A percentile compares a stretch with the other conserved stretches of the same genome.
phyloP scores from a whole-genome alignment of 2,113 vertebrate species.

The Caranx ignobilis region DNA sequence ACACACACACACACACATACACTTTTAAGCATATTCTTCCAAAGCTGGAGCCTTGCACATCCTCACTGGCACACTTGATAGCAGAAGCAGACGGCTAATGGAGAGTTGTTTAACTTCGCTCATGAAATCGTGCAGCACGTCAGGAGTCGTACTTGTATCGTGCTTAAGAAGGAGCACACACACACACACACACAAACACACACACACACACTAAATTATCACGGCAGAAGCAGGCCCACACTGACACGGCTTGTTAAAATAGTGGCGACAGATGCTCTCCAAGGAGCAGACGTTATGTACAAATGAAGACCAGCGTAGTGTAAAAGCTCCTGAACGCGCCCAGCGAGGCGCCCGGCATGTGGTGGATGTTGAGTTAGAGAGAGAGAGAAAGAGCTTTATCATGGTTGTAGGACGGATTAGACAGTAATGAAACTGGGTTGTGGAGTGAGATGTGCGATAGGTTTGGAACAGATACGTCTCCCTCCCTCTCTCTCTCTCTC shows the following conservation, averaged over 20 bases:
- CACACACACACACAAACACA: background rate
- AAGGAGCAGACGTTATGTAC: conserved; percentile 40
- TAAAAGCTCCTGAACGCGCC: conserved; percentile 46
- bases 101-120: conserved; percentile 45
- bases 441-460: conserved; percentile 40
- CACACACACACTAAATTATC: conserved; percentile 35
- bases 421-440: conserved; percentile 51
- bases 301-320: conserved; percentile 50
- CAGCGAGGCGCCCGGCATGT: conserved; percentile 2
- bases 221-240: conserved; percentile 49
- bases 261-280: conserved; percentile 52
- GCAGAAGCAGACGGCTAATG: conserved; percentile 30
- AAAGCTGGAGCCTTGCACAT: conserved; percentile 25
- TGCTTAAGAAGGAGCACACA: conserved; percentile 11
- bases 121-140: conserved; percentile 28
- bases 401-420: conserved; percentile 23
- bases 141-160: conserved; percentile 27
- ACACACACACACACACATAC: conserved; percentile 17
- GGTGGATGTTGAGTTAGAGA: conserved; percentile 5
- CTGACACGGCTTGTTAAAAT: conserved; percentile 55
- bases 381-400: conserved; percentile 25
- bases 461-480: conserved; percentile 21
- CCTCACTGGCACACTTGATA: background rate
- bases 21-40: conserved; percentile 40
- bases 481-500: conserved; percentile 21